These are phyloP conservation scores for Euthynnus affinis DNA, from an alignment of 2,797 vertebrate species.

Conservation along the genomic window DNA sequence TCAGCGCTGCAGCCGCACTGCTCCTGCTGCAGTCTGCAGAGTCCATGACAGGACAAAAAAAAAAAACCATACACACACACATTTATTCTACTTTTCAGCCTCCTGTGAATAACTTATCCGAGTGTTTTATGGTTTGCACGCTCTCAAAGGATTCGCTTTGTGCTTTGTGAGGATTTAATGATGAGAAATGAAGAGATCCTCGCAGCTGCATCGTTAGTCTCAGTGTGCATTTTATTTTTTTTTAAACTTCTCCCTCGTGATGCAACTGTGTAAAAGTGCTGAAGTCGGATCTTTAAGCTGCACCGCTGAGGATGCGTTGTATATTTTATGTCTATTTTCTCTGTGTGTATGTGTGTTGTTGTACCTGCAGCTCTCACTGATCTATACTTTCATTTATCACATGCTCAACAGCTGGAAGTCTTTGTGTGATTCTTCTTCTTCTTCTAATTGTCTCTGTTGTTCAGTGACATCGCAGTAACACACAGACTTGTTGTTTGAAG, in stretches of 20 bases:
- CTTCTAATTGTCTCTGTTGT: background rate
- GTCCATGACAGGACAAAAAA: constrained; percentile 12
- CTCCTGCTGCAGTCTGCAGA: constrained; percentile 65
- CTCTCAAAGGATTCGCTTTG: background rate
- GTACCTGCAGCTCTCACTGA: background rate
- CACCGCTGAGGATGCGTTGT: background rate
- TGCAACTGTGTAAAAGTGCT: background rate
- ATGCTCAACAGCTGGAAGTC: background rate
- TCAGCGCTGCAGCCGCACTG: constrained; percentile 54
- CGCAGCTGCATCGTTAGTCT: constrained; percentile 10
- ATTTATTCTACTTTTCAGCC: constrained; percentile 1
- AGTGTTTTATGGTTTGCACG: no score
- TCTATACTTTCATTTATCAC: background rate
- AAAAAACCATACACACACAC: no score
- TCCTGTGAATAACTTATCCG: background rate
- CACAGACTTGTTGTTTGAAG: background rate
- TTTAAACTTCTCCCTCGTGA: background rate
- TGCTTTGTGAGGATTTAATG: background rate
- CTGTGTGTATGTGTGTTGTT: background rate
- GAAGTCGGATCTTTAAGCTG: constrained; percentile 2
- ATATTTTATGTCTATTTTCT: background rate
- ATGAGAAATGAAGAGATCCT: background rate
- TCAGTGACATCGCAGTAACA: background rate
- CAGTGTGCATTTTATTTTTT: background rate
- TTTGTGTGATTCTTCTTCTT: no score